Evolutionary conservation across 2,888 invertebrate species (phyloP), one percentile per base, ranked within the genome.

Genomic region (Zygogramma bicolorata): DNA sequence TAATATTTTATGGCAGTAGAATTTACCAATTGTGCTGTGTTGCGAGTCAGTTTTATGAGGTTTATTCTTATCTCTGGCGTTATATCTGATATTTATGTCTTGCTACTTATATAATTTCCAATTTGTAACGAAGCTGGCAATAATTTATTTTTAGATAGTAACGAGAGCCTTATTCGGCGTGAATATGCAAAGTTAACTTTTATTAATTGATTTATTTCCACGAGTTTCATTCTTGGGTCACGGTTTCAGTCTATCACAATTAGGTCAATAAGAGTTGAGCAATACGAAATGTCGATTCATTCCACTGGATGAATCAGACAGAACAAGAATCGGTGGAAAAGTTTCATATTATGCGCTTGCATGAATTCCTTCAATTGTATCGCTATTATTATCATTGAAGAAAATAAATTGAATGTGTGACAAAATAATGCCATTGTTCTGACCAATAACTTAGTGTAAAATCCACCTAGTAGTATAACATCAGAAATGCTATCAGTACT

Each of bases 181-280:
- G 27, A 46, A 27, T 63, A 63, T 63, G 63, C 46, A 63, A 63
- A 63, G 42, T 63, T 31, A 46, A 27, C 49, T 46, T 42, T 42
- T 31, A 27, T 49, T 15, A 34, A 42, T 29, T 29, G 13, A 46
- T 63, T 63, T 46, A 63, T 63, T 27, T 40, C 25, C 40, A 42
- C 40, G 22, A 34, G 25, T 46, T 46, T 53, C n/a, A 27, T 42
- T 63, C 15, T 63, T 25, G 46, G 63, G 63, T 63, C 63, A 63
- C 29, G 63, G 63, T 46, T 63, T 15, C 31, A 63, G 46, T 40
- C 46, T 46, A 18, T 63, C 6, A 46, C 46, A 63, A 63, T 63
- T 63, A 42, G 46, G 46, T 29, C 53, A 53, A 53, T 53, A 53
- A 27, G 25, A 53, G 53, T 53, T 25, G 27, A 53, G 27, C 8